These are phyloP conservation scores for Cryptoprocta ferox DNA, from an alignment of 2,797 vertebrate species.

Conservation along the genomic window DNA sequence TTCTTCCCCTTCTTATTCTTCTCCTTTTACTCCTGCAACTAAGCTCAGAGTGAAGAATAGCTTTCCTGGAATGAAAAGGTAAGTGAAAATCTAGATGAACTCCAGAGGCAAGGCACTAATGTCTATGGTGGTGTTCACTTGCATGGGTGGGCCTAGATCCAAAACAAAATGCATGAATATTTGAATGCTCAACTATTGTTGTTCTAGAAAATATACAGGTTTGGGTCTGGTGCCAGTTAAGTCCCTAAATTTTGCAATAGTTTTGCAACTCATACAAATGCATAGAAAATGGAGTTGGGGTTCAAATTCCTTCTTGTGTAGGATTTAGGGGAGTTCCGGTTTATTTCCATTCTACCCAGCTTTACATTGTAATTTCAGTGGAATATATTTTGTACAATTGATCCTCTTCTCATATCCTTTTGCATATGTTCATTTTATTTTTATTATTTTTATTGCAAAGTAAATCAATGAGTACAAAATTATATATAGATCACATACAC, in stretches of 20 bases:
- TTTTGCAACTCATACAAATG: neutral
- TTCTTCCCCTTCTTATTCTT: neutral
- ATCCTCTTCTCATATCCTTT: neutral
- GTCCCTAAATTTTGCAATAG: neutral
- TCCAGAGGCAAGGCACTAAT: neutral
- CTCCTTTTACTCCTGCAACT: neutral
- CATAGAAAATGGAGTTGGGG: neutral
- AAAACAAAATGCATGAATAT: neutral
- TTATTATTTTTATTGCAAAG: neutral
- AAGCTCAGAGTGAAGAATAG: neutral
- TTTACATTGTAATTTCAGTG: neutral
- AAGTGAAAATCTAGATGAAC: neutral
- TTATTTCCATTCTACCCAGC: conserved; percentile 11
- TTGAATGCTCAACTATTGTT: neutral
- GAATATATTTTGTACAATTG: conserved; percentile 1
- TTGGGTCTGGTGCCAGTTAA: neutral
- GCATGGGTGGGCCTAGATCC: neutral
- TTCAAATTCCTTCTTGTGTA: conserved; percentile 44
- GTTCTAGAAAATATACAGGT: neutral
- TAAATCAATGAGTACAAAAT: neutral
- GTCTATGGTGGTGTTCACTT: neutral
- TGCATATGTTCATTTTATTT: neutral
- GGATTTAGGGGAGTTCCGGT: neutral
- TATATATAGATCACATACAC: neutral
- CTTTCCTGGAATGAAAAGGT: neutral